A percentile compares a stretch with the other conserved stretches of the same genome.
Conservation (phyloP, 2,113 vertebrate genomes). For the Xerus inauris region DNA sequence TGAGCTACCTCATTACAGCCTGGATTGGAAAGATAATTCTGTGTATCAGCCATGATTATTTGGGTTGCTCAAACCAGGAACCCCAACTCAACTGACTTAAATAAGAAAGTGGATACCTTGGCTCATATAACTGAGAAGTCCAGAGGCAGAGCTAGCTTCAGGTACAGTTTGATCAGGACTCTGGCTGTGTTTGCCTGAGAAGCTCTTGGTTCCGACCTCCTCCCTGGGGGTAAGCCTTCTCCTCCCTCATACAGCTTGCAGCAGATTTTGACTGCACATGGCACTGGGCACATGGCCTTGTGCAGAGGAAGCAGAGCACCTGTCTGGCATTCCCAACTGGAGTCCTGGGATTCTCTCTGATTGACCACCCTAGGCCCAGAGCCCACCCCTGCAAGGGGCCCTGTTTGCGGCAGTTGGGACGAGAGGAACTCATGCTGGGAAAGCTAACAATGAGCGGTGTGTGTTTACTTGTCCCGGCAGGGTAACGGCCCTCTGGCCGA, state of each 20-base stretch:
- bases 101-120: background rate
- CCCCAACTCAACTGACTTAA: background rate
- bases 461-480: constrained; percentile 76
- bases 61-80: background rate
- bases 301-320: background rate
- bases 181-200: background rate
- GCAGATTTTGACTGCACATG: background rate
- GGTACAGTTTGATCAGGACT: background rate
- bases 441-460: fast-evolving
- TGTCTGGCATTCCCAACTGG: fast-evolving
- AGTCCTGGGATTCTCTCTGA: background rate
- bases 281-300: fast-evolving
- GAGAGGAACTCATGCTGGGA: background rate
- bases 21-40: background rate
- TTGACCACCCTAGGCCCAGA: background rate
- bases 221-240: background rate
- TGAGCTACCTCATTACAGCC: too few relatives aligned
- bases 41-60: background rate
- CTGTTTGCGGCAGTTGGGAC: background rate
- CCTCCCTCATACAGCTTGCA: background rate
- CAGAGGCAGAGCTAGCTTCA: background rate
- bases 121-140: background rate
- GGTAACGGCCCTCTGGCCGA: constrained; percentile 91
- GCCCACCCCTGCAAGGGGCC: fast-evolving
- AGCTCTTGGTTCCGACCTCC: background rate